Conservation (phyloP, 2,113 vertebrate genomes). For the Notarius lentiginosus region DNA sequence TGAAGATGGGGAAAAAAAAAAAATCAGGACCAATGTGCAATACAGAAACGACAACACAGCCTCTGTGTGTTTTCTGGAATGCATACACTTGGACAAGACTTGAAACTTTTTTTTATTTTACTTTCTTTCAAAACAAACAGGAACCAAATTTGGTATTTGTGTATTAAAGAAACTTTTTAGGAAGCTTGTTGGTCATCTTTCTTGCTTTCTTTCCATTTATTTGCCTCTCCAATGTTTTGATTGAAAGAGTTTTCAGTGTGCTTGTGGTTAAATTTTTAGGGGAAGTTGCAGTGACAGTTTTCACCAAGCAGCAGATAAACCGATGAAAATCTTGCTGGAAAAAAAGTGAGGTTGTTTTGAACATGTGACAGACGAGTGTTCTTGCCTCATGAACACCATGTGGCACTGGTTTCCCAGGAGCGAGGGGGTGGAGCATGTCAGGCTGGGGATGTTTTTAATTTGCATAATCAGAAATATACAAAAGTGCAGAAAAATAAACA, state of each 20-base stretch:
- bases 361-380: neutral
- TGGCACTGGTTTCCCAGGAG: neutral
- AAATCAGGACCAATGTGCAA: constrained; percentile 56
- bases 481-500: neutral
- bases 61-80: constrained; percentile 57
- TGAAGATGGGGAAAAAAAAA: constrained; percentile 49
- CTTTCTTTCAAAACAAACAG: constrained; percentile 59
- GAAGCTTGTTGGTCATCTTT: constrained; percentile 50
- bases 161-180: constrained; percentile 79
- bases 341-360: neutral
- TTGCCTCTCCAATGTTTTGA: neutral
- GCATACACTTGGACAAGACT: constrained; percentile 66
- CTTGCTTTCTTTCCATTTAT: neutral
- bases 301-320: neutral
- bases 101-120: constrained; percentile 63
- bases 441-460: neutral
- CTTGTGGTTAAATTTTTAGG: neutral
- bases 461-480: neutral
- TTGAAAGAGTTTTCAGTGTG: neutral
- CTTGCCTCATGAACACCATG: neutral
- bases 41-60: constrained; percentile 54
- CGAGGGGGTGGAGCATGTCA: neutral
- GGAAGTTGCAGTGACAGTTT: neutral
- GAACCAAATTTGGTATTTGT: constrained; percentile 73
- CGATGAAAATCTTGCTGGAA: neutral